These are phyloP conservation scores for Xanthostigma xanthostigma DNA, from an alignment of 2,888 invertebrate genomes.

Conservation along the genomic window DNA sequence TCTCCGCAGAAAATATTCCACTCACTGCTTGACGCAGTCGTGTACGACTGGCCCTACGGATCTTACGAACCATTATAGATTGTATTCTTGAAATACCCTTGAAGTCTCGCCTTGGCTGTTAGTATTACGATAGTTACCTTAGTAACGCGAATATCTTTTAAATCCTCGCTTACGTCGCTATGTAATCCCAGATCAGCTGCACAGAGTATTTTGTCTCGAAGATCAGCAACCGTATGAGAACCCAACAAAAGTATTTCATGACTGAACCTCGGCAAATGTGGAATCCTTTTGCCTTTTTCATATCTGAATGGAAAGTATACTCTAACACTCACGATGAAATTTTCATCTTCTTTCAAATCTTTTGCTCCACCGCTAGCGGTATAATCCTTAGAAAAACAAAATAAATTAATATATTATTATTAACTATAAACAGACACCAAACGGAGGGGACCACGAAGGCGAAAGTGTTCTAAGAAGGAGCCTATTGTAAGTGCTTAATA, in stretches of 20 bases:
- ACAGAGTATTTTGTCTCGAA: slow-evolving; percentile 64
- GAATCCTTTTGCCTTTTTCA: slow-evolving; percentile 9
- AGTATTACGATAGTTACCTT: not conserved
- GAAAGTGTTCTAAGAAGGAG: too few relatives aligned
- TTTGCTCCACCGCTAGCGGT: slow-evolving; percentile 19
- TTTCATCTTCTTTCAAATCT: slow-evolving; percentile 23
- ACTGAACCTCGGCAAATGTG: slow-evolving; percentile 26
- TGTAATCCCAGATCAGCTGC: slow-evolving; percentile 48
- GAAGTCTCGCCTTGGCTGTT: too few relatives aligned
- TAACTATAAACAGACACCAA: not conserved
- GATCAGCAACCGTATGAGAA: slow-evolving; percentile 46
- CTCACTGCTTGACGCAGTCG: too few relatives aligned
- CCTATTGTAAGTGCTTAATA: too few relatives aligned
- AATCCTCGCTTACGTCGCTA: slow-evolving; percentile 41
- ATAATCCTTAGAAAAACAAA: not conserved
- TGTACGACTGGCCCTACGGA: too few relatives aligned
- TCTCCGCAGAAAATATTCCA: too few relatives aligned
- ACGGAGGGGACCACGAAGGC: too few relatives aligned
- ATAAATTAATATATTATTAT: slow-evolving; percentile 4
- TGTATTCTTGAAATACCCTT: not conserved
- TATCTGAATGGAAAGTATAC: slow-evolving; percentile 33
- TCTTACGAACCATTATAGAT: not conserved
- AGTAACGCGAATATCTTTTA: slow-evolving; percentile 19
- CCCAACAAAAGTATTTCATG: slow-evolving; percentile 51
- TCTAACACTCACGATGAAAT: slow-evolving; percentile 30